Conservation (phyloP, 2,888 invertebrate genomes). For the Heliconius ismenius region DNA sequence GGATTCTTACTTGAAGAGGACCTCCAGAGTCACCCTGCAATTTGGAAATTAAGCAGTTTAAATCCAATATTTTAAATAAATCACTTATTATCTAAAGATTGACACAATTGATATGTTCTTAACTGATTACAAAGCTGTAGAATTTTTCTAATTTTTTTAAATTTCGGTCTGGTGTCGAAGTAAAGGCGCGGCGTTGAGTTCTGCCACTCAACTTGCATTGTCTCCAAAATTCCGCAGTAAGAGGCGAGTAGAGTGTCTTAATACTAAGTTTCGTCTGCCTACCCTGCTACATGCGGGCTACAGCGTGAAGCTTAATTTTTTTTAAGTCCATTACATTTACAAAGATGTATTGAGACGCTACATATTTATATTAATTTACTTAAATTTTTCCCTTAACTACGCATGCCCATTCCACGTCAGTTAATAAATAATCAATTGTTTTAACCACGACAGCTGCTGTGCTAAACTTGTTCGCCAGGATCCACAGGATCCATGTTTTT, state of each 20-base stretch:
- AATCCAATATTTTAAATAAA: background rate
- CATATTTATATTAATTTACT: too few relatives aligned
- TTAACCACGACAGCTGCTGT: background rate
- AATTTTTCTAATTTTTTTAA: too few relatives aligned
- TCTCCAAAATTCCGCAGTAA: background rate
- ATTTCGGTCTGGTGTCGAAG: too few relatives aligned
- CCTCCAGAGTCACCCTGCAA: slow-evolving; percentile 87
- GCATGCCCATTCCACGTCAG: too few relatives aligned
- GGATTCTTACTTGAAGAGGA: slow-evolving; percentile 78
- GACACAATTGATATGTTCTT: background rate
- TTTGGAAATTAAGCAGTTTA: background rate
- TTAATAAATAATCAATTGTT: too few relatives aligned
- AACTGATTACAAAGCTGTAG: too few relatives aligned
- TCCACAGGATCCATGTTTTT: background rate
- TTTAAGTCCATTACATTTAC: too few relatives aligned
- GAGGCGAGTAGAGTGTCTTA: background rate
- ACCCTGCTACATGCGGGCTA: background rate
- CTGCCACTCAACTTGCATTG: too few relatives aligned
- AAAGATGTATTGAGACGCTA: too few relatives aligned
- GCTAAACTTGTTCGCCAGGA: background rate
- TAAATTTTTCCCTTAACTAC: too few relatives aligned
- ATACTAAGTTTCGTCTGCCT: background rate
- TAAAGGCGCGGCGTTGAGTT: background rate
- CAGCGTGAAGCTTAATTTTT: background rate
- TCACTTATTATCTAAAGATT: background rate